These are phyloP conservation scores for Sebastes glaucus DNA, from an alignment of 2,797 vertebrate genomes.

Conservation along the genomic window DNA sequence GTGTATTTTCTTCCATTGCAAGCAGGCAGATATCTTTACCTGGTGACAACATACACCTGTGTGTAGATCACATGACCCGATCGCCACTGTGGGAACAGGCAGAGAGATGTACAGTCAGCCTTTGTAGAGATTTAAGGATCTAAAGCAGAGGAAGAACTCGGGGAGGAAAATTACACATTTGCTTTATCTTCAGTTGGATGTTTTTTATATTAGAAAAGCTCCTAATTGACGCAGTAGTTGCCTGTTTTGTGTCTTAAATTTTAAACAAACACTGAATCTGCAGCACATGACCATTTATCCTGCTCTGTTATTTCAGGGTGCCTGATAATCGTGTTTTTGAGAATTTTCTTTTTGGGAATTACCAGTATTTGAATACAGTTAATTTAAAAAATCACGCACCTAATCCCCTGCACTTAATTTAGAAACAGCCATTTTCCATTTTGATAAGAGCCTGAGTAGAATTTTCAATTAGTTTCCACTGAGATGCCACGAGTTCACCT, in stretches of 20 bases:
- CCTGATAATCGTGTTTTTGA: slow-evolving; percentile 51
- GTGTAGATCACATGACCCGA: slow-evolving; percentile 52
- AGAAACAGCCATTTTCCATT: slow-evolving; percentile 59
- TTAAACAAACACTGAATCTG: background rate
- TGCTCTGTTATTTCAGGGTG: slow-evolving; percentile 41
- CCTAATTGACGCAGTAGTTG: background rate
- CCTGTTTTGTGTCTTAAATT: slow-evolving; percentile 3
- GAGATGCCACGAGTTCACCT: slow-evolving; percentile 53
- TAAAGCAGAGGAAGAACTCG: background rate
- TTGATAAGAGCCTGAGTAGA: slow-evolving; percentile 48
- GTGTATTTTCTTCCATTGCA: slow-evolving; percentile 53
- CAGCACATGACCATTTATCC: slow-evolving; percentile 38
- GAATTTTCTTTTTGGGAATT: slow-evolving; percentile 50
- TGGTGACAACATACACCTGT: slow-evolving; percentile 55
- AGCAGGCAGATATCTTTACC: slow-evolving; percentile 49
- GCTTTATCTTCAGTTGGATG: background rate
- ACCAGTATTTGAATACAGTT: slow-evolving; percentile 54
- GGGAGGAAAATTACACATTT: background rate
- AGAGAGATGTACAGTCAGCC: background rate
- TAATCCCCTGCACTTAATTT: slow-evolving; percentile 64
- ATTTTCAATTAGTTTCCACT: slow-evolving; percentile 63
- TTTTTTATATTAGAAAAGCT: background rate
- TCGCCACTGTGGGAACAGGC: slow-evolving; percentile 40
- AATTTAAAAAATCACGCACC: slow-evolving; percentile 47
- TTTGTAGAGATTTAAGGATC: background rate